These are phyloP conservation scores for Chamaetylas fuelleborni DNA, from an alignment of 2,113 vertebrate genomes.

Conservation along the genomic window DNA sequence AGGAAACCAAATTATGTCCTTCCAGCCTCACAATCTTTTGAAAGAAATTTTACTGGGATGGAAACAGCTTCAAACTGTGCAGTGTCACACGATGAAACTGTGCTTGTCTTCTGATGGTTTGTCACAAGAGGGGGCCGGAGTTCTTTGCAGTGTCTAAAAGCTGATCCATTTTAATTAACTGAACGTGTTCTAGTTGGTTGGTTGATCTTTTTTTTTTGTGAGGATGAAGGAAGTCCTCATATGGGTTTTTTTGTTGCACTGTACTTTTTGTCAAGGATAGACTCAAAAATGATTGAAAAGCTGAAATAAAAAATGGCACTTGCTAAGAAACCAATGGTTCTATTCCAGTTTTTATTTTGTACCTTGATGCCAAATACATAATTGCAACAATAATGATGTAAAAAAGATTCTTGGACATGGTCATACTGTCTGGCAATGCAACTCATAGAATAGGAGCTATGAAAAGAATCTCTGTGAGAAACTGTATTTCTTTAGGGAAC, in stretches of 20 bases:
- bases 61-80: background rate
- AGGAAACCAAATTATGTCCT: background rate
- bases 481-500: background rate
- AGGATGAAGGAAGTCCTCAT: background rate
- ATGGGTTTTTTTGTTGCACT: background rate
- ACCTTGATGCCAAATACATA: background rate
- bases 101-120: background rate
- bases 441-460: background rate
- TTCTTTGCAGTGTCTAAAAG: background rate
- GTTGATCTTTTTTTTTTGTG: background rate
- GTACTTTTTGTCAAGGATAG: background rate
- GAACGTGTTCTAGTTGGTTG: background rate
- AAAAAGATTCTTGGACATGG: background rate
- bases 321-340: background rate
- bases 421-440: background rate
- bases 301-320: background rate
- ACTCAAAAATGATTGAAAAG: background rate
- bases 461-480: background rate
- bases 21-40: background rate
- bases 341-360: background rate
- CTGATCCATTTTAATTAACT: background rate
- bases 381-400: background rate
- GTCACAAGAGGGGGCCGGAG: constrained; percentile 74
- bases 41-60: background rate
- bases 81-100: background rate